Base-by-base conservation (phyloP, 2,888 invertebrate species). In the Cyclophora punctaria region DNA sequence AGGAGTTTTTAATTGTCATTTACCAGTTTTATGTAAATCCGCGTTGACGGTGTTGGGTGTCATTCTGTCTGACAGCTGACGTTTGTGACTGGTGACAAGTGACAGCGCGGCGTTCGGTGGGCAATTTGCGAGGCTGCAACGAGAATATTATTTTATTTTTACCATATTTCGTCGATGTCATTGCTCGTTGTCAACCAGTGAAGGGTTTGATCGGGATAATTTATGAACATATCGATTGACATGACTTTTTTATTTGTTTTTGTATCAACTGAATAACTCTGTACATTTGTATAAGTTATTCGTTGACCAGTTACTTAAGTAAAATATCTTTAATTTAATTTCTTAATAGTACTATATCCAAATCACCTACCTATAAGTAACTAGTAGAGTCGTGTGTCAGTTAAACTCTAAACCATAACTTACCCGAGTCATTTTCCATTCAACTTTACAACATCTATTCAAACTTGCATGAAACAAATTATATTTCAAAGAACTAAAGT, bases 1-100 rank as follows among this genome's bases (percentile, higher is more conserved):
- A 70, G 72, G 69, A 66, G 63, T 73, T 74, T 78, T 77, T 78
- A 78, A 78, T 78, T 78, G 78, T 78, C 79, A 78, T 69, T 76
- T 77, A 74, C 71, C 74, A 76, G 74, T 78, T 79, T 78, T 81
- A 85, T 83, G 85, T 80, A 79, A 83, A 83, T 83, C 78, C 75
- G 71, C 68, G 78, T 66, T 69, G 76, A 68, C 75, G 65, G 69
- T 68, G 69, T 67, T 68, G 71, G 67, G 70, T 76, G 78, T 78
- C 81, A 73, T 58, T 57, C 53, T 53, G 62, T 48, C 53, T 70
- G 78, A 75, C 78, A 73, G 65, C 54, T 72, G 83, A 78, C 81
- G 80, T 66, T 62, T 59, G 66, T 72, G 83, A 82, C 80, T 75
- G 66, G 67, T 72, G 80, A 80, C 81, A 81, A 73, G 64, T 76